Base-by-base conservation (phyloP, 1,140 invertebrate species). In the Whitmania pigra region DNA sequence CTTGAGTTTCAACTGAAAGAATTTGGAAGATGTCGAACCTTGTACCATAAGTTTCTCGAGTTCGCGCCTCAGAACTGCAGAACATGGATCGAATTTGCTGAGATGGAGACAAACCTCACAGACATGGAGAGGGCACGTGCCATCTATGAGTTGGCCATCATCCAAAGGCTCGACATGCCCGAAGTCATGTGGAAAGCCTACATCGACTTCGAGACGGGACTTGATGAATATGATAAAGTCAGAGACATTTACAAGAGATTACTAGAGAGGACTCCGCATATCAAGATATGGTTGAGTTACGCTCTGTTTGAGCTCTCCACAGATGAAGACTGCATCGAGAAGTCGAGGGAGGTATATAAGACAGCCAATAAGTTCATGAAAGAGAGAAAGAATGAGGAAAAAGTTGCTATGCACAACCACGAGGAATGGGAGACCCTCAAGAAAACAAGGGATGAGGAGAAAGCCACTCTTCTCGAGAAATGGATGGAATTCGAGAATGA, bases 51-150 rank as follows among this genome's bases (percentile, higher is more conserved):
- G 79, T 99, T 96, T 81, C 82, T 99, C 4, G 91, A 94, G 81
- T 96, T 94, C 84, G 89, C 90, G 0, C 89, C 95, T 27, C 94
- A 98, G 84, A 99, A 98, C 81, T 97, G 93, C 79, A 91, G 92
- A 1, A 94, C 94, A 0, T 99, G 97, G 97, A 96, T 97, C 84
- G 95, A 94, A 79, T 99, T 96, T 87, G 93, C 94, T 54, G 95
- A 99, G 82, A 83, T 99, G 63, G 97, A 99, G 84, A 93, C 89
- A n/a, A 86, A 96, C 54, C 83, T 99, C 49, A 95, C 94, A n/a
- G 97, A 99, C 79, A 85, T 86, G 9, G 93, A 96, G 40, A 86
- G 97, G 77, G 93, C 94, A 0, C 84, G 96, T 77, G 89, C 90
- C 15, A 93, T 99, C 77, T 98, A 93, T 83, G 92, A 97, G 84